These are phyloP conservation scores for Pterostichus madidus DNA, from an alignment of 2,888 invertebrate species.

Conservation along the genomic window DNA sequence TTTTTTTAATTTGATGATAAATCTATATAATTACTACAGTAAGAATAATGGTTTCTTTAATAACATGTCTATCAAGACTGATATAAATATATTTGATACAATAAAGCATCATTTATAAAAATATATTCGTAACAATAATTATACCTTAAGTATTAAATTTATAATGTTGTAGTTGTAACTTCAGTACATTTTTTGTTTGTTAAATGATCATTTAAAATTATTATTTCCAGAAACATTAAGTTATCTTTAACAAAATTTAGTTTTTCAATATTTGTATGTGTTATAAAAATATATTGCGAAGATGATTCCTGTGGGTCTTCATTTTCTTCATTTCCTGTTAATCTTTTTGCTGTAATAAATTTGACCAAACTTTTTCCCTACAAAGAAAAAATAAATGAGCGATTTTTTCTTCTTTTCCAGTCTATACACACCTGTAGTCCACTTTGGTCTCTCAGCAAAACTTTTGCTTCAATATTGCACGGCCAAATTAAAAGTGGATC, in stretches of 20 bases:
- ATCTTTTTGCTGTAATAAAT: constrained; percentile 80
- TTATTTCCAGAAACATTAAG: constrained; percentile 82
- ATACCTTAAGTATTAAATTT: background rate
- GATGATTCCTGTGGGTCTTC: constrained; percentile 77
- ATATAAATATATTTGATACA: background rate
- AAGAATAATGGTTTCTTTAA: background rate
- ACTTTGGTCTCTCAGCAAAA: constrained; percentile 83
- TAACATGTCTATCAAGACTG: too few species aligned
- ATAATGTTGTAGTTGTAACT: constrained; percentile 25
- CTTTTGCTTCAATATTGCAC: constrained; percentile 83
- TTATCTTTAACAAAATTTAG: constrained; percentile 81
- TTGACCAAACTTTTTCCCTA: constrained; percentile 84
- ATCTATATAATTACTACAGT: background rate
- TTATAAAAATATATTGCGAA: constrained; percentile 83
- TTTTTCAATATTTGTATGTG: constrained; percentile 82
- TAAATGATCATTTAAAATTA: constrained; percentile 71
- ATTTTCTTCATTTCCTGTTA: constrained; percentile 76
- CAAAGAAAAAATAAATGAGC: constrained; percentile 62
- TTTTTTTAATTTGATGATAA: constrained; percentile 34
- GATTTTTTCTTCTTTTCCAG: background rate
- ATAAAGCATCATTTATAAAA: background rate
- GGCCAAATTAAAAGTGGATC: constrained; percentile 87
- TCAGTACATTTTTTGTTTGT: constrained; percentile 42
- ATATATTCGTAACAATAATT: background rate
- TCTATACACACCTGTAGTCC: constrained; percentile 71